Conservation (phyloP, 2,888 invertebrate species). For the Drosophila antonietae region DNA sequence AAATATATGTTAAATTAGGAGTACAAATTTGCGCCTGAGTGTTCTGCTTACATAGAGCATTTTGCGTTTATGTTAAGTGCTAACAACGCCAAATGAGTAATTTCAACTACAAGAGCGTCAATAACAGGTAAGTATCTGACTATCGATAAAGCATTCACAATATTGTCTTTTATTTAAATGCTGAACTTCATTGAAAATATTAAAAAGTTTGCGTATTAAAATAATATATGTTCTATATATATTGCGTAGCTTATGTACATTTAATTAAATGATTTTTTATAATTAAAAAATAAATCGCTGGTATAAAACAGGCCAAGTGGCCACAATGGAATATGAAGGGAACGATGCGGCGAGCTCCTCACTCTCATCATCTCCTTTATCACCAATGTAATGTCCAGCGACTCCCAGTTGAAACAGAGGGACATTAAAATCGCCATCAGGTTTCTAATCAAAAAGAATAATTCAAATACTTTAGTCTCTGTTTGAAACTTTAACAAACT, state of each 20-base stretch:
- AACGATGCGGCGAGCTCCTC: slow-evolving; percentile 79
- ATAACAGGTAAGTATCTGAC: neutral
- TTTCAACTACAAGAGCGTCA: neutral
- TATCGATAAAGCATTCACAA: neutral
- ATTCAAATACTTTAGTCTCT: neutral
- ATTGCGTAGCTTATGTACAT: neutral
- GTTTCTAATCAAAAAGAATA: slow-evolving; percentile 34
- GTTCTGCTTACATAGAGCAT: slow-evolving; percentile 1
- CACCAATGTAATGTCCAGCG: slow-evolving; percentile 84
- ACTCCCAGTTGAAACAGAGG: slow-evolving; percentile 84
- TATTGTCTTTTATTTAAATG: neutral
- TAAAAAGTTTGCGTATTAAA: neutral
- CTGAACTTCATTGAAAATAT: neutral
- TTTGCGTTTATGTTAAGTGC: slow-evolving; percentile 16
- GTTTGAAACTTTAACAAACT: neutral
- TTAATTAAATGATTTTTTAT: neutral
- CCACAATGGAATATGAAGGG: slow-evolving; percentile 85
- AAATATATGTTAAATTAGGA: slow-evolving; percentile 15
- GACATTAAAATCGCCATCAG: slow-evolving; percentile 55
- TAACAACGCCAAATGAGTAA: slow-evolving; percentile 1
- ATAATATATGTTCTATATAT: neutral
- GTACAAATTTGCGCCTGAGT: neutral
- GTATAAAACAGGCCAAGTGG: slow-evolving; percentile 85
- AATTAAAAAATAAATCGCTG: slow-evolving; percentile 78
- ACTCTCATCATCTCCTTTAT: slow-evolving; percentile 84